Evolutionary conservation across 1,140 invertebrate genomes (phyloP).

Genomic region (Antheraea mylitta): DNA sequence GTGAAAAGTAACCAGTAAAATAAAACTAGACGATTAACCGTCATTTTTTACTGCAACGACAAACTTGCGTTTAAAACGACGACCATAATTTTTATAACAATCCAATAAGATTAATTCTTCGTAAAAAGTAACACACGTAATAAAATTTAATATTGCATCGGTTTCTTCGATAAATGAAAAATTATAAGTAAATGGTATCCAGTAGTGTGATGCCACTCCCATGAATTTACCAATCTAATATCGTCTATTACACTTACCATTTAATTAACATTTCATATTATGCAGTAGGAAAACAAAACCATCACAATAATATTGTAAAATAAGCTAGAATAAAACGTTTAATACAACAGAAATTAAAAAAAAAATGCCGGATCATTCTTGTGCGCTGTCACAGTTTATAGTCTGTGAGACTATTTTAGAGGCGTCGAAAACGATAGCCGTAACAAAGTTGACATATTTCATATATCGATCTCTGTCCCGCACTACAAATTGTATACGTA

Average conservation of each 20-base stretch:
- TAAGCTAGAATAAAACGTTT: constrained; percentile 68
- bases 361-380: constrained; percentile 44
- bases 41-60: constrained; percentile 33
- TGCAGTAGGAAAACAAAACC: constrained; percentile 76
- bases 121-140: constrained; percentile 45
- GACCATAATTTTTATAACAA: constrained; percentile 60
- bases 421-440: constrained; percentile 17
- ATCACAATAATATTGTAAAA: constrained; percentile 76
- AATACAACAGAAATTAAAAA: constrained; percentile 70
- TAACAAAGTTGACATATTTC: constrained; percentile 56
- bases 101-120: constrained; percentile 63
- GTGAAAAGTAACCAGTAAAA: constrained; percentile 69
- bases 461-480: constrained; percentile 49
- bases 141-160: constrained; percentile 61
- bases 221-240: constrained; percentile 60
- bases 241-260: constrained; percentile 63
- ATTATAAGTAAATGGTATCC: constrained; percentile 56
- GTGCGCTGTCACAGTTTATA: constrained; percentile 50
- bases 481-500: constrained; percentile 1
- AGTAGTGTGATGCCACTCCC: constrained; percentile 60
- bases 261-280: constrained; percentile 66
- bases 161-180: constrained; percentile 56
- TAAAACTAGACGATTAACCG: constrained; percentile 42
- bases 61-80: constrained; percentile 29
- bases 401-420: constrained; percentile 55